Conservation (phyloP, 2,888 invertebrate species). For the Imbricaverruca yamaguchii region DNA sequence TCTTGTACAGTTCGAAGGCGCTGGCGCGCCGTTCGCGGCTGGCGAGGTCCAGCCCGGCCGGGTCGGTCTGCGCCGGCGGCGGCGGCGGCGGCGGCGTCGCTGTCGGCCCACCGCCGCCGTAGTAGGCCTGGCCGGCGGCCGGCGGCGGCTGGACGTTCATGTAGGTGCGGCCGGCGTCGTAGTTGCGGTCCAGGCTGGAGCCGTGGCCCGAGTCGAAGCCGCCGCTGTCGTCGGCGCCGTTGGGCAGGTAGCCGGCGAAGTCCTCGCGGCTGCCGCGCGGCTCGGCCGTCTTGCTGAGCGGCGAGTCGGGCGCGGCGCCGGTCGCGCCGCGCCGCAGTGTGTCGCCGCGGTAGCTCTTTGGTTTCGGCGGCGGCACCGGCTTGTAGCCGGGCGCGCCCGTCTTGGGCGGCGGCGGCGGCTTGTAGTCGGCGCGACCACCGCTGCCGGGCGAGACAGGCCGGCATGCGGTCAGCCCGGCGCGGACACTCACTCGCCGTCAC, state of each 20-base stretch:
- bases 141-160: constrained; percentile 34
- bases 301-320: constrained; percentile 43
- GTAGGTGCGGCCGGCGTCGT: constrained; percentile 42
- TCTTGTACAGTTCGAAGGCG: constrained; percentile 89
- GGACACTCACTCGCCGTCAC: neutral
- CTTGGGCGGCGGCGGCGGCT: constrained; percentile 50
- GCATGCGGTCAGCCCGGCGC: neutral
- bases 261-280: constrained; percentile 36
- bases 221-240: constrained; percentile 34
- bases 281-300: constrained; percentile 43
- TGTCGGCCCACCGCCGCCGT: constrained; percentile 44
- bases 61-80: constrained; percentile 26
- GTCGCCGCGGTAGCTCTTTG: constrained; percentile 71
- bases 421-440: constrained; percentile 46
- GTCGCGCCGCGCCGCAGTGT: neutral
- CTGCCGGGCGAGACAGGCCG: neutral
- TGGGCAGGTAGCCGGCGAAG: constrained; percentile 37
- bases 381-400: constrained; percentile 45
- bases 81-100: no score
- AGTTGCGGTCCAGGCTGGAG: constrained; percentile 47
- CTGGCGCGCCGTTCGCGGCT: constrained; percentile 87
- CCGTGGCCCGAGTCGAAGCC: constrained; percentile 47
- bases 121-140: constrained; percentile 49
- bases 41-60: constrained; percentile 54
- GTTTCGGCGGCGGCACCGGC: constrained; percentile 86